Evolutionary conservation across 2,113 vertebrate species (phyloP).

Genomic region (Aldabrachelys gigantea): DNA sequence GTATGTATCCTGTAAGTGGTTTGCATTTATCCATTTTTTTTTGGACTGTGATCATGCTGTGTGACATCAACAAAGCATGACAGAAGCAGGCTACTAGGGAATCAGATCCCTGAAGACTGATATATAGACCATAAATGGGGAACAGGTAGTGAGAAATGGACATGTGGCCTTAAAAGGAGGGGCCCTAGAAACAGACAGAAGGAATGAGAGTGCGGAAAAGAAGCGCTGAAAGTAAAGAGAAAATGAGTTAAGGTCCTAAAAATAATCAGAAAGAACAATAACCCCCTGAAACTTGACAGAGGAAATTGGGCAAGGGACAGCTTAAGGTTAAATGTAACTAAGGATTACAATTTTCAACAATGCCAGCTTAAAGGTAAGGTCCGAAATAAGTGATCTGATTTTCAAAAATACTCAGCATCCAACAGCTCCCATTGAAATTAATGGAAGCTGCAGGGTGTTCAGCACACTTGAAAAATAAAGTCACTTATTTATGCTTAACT

Average conservation of each 20-base stretch:
- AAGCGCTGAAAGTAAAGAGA: not conserved
- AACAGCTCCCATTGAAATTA: not conserved
- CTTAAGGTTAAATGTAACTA: not conserved
- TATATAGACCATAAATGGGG: not conserved
- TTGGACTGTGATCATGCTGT: not conserved
- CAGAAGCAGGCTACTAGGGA: not conserved
- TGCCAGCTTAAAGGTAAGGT: not conserved
- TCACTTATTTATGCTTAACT: not conserved
- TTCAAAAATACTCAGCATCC: not conserved
- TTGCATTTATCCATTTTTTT: not conserved
- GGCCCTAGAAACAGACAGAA: not conserved
- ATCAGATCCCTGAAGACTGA: not conserved
- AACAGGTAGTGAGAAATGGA: not conserved
- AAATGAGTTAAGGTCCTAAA: not conserved
- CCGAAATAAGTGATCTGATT: not conserved
- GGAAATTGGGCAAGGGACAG: not conserved
- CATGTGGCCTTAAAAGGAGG: not conserved
- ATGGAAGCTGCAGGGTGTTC: not conserved
- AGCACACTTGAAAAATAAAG: not conserved
- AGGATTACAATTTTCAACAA: not conserved
- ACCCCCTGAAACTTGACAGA: not conserved
- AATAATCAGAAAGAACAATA: not conserved
- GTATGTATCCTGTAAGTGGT: not conserved
- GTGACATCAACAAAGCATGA: not conserved
- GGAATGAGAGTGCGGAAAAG: fast-evolving